Evolutionary conservation across 2,797 vertebrate species (phyloP), one percentile per base, ranked within the genome.

Genomic region (Botia kubotai): DNA sequence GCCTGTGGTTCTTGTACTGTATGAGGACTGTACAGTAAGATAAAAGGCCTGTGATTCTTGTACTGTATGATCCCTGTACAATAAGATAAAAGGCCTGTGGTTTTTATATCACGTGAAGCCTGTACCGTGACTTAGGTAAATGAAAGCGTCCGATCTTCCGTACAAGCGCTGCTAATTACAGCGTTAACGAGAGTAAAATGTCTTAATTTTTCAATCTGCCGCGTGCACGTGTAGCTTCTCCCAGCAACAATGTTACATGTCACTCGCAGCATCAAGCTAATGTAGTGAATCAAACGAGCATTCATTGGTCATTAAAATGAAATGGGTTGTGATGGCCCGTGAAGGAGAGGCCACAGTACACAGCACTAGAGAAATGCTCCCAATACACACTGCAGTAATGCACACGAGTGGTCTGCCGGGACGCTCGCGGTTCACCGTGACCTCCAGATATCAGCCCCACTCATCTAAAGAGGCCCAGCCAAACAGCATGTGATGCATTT

Each of bases 261-360:
- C 87, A 89, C 83, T 86, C 77, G 86, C 84, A 43, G 19, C 75
- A 46, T 85, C 75, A 72, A 76, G 82, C 87, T 86, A 67, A 84
- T 78, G 16, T 80, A 82, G 78, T 85, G 87, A 88, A 88, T 89
- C 90, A 89, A 87, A 91, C 87, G 83, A 90, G 80, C 86, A 86
- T 86, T 86, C 67, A 66, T 73, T 77, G 79, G 83, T 89, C 88
- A 91, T 92, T 89, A 91, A 86, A 67, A 80, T 62, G 67, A 86
- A 86, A 79, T 86, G 66, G 65, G 68, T 79, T 79, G 77, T 67
- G 63, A 79, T 76, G 71, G 75, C 70, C 77, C 62, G 29, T 84
- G 72, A 83, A 84, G 71, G 74, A 83, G 78, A 83, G 55, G 81
- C 63, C 76, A 66, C 58, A 53, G 29, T 53, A 48, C 50, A 43